These are phyloP conservation scores for Drosophila picticornis DNA, from an alignment of 2,888 invertebrate species.

Conservation along the genomic window DNA sequence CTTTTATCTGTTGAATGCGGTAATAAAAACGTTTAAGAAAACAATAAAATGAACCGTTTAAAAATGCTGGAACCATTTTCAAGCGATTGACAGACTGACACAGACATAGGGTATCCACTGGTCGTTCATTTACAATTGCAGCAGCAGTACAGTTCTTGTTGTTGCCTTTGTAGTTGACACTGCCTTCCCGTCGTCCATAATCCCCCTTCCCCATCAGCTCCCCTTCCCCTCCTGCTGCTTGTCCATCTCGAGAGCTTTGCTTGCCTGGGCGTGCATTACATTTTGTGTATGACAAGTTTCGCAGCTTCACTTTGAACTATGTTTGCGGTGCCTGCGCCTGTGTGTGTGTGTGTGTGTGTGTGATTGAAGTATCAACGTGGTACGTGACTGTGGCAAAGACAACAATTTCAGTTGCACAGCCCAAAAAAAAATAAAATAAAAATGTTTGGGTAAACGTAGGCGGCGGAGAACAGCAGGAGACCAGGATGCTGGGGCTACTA, in stretches of 20 bases:
- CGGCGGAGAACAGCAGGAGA: neutral
- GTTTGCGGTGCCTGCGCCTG: conserved; percentile 29
- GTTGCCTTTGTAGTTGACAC: conserved; percentile 42
- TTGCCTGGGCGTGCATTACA: conserved; percentile 48
- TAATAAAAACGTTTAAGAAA: neutral
- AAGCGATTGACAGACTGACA: neutral
- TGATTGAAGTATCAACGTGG: conserved; percentile 24
- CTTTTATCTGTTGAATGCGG: neutral
- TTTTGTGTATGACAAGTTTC: conserved; percentile 57
- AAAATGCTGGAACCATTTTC: neutral
- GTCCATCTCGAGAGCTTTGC: conserved; percentile 11
- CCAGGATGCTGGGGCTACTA: conserved; percentile 24
- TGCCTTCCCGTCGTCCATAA: conserved; percentile 23
- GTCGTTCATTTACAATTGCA: neutral
- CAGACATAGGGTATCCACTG: neutral
- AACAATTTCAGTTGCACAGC: conserved; percentile 54
- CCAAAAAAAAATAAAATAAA: conserved; percentile 12
- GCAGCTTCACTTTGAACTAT: conserved; percentile 56
- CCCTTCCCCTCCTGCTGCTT: neutral
- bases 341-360: conserved; percentile 32
- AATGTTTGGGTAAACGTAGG: conserved; percentile 48
- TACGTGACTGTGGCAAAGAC: conserved; percentile 51
- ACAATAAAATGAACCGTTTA: neutral
- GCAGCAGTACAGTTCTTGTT: neutral
- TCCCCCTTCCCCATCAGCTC: neutral